Base-by-base conservation (phyloP, 2,888 invertebrate species). In the Pristionchus japonicus region DNA sequence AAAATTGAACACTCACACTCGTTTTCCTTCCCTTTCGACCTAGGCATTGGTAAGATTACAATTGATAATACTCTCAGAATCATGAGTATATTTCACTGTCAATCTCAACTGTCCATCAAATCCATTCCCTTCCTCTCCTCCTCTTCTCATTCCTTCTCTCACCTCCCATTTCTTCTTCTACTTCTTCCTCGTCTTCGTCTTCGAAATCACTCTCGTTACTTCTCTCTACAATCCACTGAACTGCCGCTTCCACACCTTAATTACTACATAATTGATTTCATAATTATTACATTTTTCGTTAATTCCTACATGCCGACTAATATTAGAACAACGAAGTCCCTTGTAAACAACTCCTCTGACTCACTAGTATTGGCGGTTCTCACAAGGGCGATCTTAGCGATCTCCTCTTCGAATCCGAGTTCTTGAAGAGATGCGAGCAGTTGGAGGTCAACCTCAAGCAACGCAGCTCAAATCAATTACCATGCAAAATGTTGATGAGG, bases 171-270 rank as follows among this genome's bases (percentile, higher is more conserved):
- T 90, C n/a, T n/a, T 89, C 90, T 37, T 90, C 90, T 82, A 90
- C 43, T 52, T 89, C 89, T 40, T 70, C 84, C 52, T 67, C 37
- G 89, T 89, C 89, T 20, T 90, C 90, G 89, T 91, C 89, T 52
- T 91, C 92, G 83, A 91, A 89, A 77, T 93, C 92, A 27, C 90
- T 90, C n/a, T 90, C 90, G 90, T 93, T 93, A 23, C 91, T 90
- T 20, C 91, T 87, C 43, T 93, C 93, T 15, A 92, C 88, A 64
- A 93, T 93, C 93, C 93, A 93, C 86, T 91, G 87, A 34, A 93
- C 86, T 37, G 92, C 92, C 88, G 90, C 91, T 87, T 93, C 92
- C 27, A 92, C 89, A n/a, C 92, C 91, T 34, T 11, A 64, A 64
- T 86, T n/a, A n/a, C n/a, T n/a, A n/a, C n/a, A n/a, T n/a, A n/a